Percentiles rank a stretch among this genome's conserved stretches.
Conservation (phyloP, 1,140 invertebrate genomes). For the Adelges cooleyi region DNA sequence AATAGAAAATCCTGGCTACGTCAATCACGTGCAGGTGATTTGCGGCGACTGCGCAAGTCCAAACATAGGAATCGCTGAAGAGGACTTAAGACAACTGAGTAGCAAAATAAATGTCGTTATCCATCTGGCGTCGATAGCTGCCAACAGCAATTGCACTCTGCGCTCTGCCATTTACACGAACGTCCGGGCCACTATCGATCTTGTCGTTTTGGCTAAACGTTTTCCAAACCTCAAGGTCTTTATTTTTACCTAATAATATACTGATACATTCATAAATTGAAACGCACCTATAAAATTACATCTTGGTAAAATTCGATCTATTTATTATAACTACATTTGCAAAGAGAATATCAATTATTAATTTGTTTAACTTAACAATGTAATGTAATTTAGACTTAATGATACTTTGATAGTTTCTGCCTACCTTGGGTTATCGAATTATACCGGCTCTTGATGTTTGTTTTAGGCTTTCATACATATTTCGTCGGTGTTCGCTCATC, state of each 20-base stretch:
- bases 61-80: constrained; percentile 41
- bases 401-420: too few relatives aligned
- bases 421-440: too few relatives aligned
- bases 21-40: constrained; percentile 35
- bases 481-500: not conserved
- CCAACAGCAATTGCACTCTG: constrained; percentile 57
- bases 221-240: not conserved
- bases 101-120: constrained; percentile 48
- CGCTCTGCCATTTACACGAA: constrained; percentile 49
- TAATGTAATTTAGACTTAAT: too few relatives aligned
- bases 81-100: constrained; percentile 39
- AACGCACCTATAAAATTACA: too few relatives aligned
- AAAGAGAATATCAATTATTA: too few relatives aligned
- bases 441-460: too few relatives aligned
- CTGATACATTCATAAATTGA: too few relatives aligned
- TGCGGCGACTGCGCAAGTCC: constrained; percentile 45
- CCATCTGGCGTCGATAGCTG: constrained; percentile 75
- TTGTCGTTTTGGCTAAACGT: constrained; percentile 37
- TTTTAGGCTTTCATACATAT: not conserved
- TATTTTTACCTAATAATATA: too few relatives aligned
- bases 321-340: too few relatives aligned
- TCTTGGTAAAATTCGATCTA: too few relatives aligned
- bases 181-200: constrained; percentile 47
- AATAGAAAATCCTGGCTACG: constrained; percentile 29
- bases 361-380: too few relatives aligned